A percentile compares a stretch with the other conserved stretches of the same genome.
Evolutionary conservation across 37 sponge, comb jelly and placozoan species (phyloP).

Genomic region (Hexactinellida sp.): DNA sequence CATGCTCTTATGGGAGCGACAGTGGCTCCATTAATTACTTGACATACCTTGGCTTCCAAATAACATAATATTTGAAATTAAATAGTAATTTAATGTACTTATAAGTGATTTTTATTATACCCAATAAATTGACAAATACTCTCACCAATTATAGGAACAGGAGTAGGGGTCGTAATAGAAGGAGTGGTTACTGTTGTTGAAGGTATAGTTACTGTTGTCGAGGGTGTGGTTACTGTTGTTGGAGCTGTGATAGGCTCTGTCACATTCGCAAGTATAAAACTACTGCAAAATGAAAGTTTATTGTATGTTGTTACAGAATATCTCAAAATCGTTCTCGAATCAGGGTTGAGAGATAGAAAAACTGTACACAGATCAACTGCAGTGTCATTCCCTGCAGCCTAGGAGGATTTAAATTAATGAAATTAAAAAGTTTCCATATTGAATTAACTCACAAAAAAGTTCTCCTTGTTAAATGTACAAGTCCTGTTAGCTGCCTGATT

Average conservation of each 20-base stretch:
- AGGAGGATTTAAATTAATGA: not conserved
- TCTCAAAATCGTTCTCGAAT: not conserved
- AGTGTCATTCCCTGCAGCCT: not conserved
- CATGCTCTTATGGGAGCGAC: too few species aligned
- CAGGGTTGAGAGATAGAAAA: not conserved
- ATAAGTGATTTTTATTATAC: too few species aligned
- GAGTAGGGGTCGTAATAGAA: not conserved
- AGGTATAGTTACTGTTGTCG: too few species aligned
- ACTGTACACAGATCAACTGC: not conserved
- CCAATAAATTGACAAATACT: not conserved
- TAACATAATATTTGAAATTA: too few species aligned
- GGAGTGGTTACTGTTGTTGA: too few species aligned
- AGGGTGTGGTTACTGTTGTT: too few species aligned
- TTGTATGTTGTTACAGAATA: not conserved
- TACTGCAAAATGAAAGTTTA: not conserved
- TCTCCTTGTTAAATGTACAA: not conserved
- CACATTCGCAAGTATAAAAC: too few species aligned
- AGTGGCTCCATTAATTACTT: too few species aligned
- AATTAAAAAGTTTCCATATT: not conserved
- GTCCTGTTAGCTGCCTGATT: not conserved
- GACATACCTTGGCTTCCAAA: too few species aligned
- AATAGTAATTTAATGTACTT: too few species aligned
- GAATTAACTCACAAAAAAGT: not conserved
- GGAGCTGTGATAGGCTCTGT: too few species aligned
- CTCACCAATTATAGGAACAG: not conserved